Base-by-base conservation (phyloP, 1,140 invertebrate genomes). In the Mercenaria mercenaria region DNA sequence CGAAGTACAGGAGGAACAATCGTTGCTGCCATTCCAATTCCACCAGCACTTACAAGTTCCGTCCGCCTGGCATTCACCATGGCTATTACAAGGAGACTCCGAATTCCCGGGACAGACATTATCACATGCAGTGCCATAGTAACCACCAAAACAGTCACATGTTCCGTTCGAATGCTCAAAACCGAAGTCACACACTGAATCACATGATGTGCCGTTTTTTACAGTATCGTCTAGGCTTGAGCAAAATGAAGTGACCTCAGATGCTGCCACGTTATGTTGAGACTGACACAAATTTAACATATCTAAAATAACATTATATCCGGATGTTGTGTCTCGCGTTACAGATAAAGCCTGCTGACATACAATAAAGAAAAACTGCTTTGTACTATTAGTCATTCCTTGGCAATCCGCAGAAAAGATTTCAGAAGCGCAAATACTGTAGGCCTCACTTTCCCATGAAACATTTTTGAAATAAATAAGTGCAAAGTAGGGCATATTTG, bases 11-110 rank as follows among this genome's bases (percentile, higher is more conserved):
- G 3, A 18, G 10, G 50, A 74, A 81, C 92, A 93, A 43, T 87
- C 74, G 32, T 29, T 29, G 37, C 74, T 77, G 20, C 93, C 91
- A 74, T 85, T 72, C 93, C 93, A 93, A 84, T 93, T 93, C 61
- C 79, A 89, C 43, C 69, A 72, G 72, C 93, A 93, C 23, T 81
- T 74, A 79, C 93, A 93, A 32, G 37, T 88, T 20, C 91, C 92
- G 85, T 90, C 64, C 3, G 32, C 20, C 8, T 61, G 23, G 64
- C 93, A 93, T 18, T 59, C 20, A 15, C 93, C 93, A 59, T 93
- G 93, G 26, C 64, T 59, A 69, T 64, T 90, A 56, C 93, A 93
- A 1, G 91, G 91, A 41, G 56, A 52, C 3, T 82, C 77, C 13
- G 91, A 91, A 26, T 88, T 80, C 2, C 93, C 93, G 13, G 91